Evolutionary conservation across 2,113 vertebrate species (phyloP).

Genomic region (Alexandromys fortis): DNA sequence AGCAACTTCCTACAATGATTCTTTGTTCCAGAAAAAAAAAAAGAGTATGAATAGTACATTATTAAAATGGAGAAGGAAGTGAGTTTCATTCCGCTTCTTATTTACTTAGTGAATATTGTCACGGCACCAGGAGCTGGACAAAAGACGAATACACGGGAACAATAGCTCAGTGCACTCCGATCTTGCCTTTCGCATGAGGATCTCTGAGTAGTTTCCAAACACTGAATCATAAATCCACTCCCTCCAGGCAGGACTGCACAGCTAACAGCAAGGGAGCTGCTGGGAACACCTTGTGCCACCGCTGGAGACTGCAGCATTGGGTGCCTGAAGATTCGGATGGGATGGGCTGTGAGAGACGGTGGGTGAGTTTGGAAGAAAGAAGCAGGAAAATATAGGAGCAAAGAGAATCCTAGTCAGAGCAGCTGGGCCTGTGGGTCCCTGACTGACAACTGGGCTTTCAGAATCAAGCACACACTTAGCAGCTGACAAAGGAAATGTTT

Average conservation of each 20-base stretch:
- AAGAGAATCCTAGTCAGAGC: background rate
- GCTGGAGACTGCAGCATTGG: fast-evolving
- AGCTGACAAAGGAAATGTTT: conserved; percentile 65
- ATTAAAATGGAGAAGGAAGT: conserved; percentile 77
- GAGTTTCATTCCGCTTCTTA: conserved; percentile 60
- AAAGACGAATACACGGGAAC: conserved; percentile 53
- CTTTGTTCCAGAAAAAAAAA: conserved; percentile 71
- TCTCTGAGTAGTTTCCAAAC: conserved; percentile 38
- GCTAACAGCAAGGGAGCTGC: background rate
- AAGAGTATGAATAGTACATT: conserved; percentile 72
- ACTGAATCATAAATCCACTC: conserved; percentile 45
- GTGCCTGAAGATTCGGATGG: background rate
- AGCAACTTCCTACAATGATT: conserved; percentile 72
- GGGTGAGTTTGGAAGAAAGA: background rate
- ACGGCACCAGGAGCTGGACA: conserved; percentile 59
- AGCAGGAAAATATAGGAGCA: background rate
- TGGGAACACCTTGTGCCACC: background rate
- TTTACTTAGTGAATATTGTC: conserved; percentile 71
- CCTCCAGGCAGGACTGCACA: background rate
- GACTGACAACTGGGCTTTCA: background rate
- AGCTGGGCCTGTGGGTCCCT: background rate
- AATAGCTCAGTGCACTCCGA: background rate
- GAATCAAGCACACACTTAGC: conserved; percentile 45
- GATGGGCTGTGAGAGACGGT: background rate
- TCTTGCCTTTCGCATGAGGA: background rate